Conservation (phyloP, 2,113 vertebrate species). For the Odontesthes bonariensis region DNA sequence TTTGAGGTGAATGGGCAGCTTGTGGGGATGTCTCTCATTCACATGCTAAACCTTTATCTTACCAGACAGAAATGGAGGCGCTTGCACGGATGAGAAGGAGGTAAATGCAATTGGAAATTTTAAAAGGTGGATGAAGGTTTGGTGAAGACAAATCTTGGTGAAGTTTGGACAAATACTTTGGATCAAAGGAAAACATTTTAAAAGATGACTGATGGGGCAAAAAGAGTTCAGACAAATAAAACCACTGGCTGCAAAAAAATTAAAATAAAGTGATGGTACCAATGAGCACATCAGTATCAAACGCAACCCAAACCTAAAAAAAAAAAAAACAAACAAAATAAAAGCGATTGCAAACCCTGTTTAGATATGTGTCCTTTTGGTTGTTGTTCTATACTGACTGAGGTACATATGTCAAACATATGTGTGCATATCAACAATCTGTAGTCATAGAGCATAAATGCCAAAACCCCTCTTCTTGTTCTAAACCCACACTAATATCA, state of each 20-base stretch:
- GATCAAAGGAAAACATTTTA: no score
- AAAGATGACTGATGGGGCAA: no score
- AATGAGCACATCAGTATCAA: background rate
- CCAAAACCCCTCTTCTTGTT: no score
- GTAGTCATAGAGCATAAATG: no score
- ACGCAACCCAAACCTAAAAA: background rate
- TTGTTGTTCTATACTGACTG: no score
- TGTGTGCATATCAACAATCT: no score
- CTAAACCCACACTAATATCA: no score
- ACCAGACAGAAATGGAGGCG: conserved; percentile 63
- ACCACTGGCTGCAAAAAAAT: background rate
- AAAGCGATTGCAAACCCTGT: background rate
- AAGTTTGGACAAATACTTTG: no score
- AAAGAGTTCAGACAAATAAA: background rate
- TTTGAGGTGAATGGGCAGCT: conserved; percentile 71
- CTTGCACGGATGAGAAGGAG: conserved; percentile 6
- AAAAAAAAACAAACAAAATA: background rate
- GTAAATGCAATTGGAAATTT: background rate
- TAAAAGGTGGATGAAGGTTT: conserved; percentile 21
- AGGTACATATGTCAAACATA: no score
- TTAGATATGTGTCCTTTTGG: no score
- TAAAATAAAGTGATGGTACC: background rate
- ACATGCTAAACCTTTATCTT: conserved; percentile 78
- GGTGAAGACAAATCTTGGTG: no score
- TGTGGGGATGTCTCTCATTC: conserved; percentile 72